Conservation (phyloP, 92 coral and sea anemone species). For the Galaxea fascicularis region DNA sequence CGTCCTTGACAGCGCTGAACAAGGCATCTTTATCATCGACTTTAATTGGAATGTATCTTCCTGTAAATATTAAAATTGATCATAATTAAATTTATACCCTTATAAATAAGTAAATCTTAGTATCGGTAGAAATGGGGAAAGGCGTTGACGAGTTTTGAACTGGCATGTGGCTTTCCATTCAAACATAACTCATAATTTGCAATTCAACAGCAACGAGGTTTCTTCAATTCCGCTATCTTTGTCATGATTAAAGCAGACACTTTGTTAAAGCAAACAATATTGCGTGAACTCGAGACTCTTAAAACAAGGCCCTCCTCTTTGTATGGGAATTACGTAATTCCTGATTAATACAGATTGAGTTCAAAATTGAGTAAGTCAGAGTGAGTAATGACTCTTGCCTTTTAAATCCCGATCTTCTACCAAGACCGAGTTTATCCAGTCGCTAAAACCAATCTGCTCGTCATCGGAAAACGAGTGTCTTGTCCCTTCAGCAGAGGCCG, state of each 20-base stretch:
- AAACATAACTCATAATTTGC: background rate
- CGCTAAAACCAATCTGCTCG: slow-evolving; percentile 88
- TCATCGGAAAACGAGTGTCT: slow-evolving; percentile 94
- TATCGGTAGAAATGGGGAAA: too few relatives aligned
- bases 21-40: slow-evolving; percentile 78
- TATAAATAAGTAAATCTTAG: too few relatives aligned
- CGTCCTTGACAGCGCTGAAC: slow-evolving; percentile 94
- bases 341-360: too few relatives aligned
- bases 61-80: background rate
- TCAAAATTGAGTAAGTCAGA: too few relatives aligned
- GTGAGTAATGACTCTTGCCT: too few relatives aligned
- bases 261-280: background rate
- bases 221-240: background rate
- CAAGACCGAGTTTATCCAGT: slow-evolving; percentile 92
- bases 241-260: background rate
- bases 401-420: slow-evolving; percentile 82
- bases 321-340: background rate
- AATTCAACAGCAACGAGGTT: background rate
- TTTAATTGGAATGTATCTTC: slow-evolving; percentile 72
- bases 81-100: background rate
- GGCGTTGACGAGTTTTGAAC: too few relatives aligned
- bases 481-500: slow-evolving; percentile 91
- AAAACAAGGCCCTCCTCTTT: background rate
- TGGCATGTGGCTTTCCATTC: too few relatives aligned
- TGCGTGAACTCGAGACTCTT: background rate